Evolutionary conservation across 2,888 invertebrate species (phyloP).

Genomic region (Carterocephalus palaemon): DNA sequence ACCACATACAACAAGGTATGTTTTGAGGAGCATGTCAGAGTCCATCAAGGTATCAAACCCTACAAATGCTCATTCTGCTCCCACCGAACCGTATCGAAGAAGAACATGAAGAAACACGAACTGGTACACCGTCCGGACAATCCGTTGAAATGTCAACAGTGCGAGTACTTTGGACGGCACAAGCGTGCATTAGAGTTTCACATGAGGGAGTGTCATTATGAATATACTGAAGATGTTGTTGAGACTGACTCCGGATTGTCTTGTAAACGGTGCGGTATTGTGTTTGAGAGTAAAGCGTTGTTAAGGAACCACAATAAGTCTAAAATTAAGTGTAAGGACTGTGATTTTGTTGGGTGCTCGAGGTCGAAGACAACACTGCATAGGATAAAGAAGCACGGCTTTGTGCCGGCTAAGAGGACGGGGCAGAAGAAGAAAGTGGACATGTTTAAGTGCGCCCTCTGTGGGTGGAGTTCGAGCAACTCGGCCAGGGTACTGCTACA

Average conservation of each 20-base stretch:
- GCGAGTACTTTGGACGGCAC: conserved; percentile 51
- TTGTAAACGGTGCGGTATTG: conserved; percentile 26
- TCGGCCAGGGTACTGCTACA: conserved; percentile 52
- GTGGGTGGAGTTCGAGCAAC: conserved; percentile 46
- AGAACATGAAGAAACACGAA: conserved; percentile 62
- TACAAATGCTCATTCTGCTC: conserved; percentile 58
- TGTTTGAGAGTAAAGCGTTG: conserved; percentile 22
- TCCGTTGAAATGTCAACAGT: conserved; percentile 47
- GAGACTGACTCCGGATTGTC: conserved; percentile 16
- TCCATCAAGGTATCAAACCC: conserved; percentile 64
- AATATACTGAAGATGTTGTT: background rate
- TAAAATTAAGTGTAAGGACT: conserved; percentile 34
- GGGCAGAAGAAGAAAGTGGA: conserved; percentile 25
- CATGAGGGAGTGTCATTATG: conserved; percentile 27
- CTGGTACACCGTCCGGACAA: conserved; percentile 53
- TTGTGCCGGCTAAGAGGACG: conserved; percentile 7
- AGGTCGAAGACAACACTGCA: conserved; percentile 32
- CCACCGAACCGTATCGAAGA: conserved; percentile 58
- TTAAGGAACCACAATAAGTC: conserved; percentile 20
- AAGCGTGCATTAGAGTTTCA: conserved; percentile 41
- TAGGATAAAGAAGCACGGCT: conserved; percentile 26
- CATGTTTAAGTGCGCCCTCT: conserved; percentile 45
- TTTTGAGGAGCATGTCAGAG: conserved; percentile 58
- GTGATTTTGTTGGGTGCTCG: conserved; percentile 32
- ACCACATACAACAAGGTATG: conserved; percentile 56